Conservation (phyloP, 2,113 vertebrate genomes). For the Centropristis striata region DNA sequence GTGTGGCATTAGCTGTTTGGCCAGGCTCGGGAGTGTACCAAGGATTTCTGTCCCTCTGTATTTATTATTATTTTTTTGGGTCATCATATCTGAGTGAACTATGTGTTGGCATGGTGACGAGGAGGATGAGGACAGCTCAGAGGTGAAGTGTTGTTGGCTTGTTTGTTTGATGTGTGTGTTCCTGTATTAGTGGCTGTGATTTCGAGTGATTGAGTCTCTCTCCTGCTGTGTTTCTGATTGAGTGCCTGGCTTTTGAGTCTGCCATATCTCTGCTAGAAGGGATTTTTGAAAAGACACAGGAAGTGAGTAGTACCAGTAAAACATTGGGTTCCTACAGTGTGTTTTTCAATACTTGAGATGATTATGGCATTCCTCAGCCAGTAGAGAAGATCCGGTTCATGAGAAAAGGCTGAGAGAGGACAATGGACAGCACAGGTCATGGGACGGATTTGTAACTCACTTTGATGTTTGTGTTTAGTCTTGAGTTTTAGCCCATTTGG, state of each 20-base stretch:
- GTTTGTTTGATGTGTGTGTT: conserved; percentile 61
- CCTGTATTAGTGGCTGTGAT: conserved; percentile 38
- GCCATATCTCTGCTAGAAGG: background rate
- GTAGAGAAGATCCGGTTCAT: background rate
- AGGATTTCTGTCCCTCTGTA: background rate
- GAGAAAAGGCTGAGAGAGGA: conserved; percentile 10
- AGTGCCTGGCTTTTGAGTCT: background rate
- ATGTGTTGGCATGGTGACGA: conserved; percentile 86
- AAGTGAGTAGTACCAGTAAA: background rate
- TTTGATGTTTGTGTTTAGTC: conserved; percentile 11
- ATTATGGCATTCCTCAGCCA: background rate
- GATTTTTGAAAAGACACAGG: background rate
- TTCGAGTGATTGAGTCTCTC: conserved; percentile 25
- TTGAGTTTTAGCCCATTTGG: conserved; percentile 2
- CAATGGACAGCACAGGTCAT: conserved; percentile 18
- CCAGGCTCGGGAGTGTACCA: background rate
- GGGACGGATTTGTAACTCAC: conserved; percentile 17
- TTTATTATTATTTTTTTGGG: background rate
- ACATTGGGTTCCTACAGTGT: background rate
- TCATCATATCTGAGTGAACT: conserved; percentile 17
- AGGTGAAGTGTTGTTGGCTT: conserved; percentile 70
- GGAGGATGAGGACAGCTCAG: conserved; percentile 77
- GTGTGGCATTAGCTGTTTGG: conserved; percentile 48
- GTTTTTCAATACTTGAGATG: background rate
- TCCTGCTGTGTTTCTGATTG: conserved; percentile 26